phyloP scores from a whole-genome alignment of 2,888 invertebrate genomes.

The Metopia argyrocephala region DNA sequence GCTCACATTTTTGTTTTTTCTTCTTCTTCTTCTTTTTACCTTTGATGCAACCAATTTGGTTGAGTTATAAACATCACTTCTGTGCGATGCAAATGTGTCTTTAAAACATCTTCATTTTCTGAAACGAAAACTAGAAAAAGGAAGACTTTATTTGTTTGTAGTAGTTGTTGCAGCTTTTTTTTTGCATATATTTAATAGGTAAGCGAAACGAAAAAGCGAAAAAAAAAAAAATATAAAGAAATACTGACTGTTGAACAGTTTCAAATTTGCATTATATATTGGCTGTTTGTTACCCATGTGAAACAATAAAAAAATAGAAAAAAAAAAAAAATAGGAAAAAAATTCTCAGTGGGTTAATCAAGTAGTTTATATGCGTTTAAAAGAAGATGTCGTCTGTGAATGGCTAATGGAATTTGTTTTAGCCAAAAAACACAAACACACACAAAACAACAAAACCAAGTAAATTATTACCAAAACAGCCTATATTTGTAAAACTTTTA shows the following conservation, averaged over 20 bases:
- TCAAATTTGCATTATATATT: constrained; percentile 49
- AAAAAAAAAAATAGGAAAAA: too few relatives aligned
- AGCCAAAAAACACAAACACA: background rate
- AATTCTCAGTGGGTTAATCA: constrained; percentile 64
- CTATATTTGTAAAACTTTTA: constrained; percentile 1
- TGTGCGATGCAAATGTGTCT: constrained; percentile 40
- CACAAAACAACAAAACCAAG: background rate
- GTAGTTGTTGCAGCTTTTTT: background rate
- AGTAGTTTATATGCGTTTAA: constrained; percentile 63
- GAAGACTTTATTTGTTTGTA: constrained; percentile 3
- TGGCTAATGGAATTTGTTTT: constrained; percentile 11
- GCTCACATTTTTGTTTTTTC: background rate
- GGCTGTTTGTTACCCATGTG: constrained; percentile 50
- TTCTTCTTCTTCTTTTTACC: background rate
- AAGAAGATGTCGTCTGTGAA: constrained; percentile 31
- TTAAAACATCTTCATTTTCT: constrained; percentile 57
- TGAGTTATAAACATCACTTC: constrained; percentile 59
- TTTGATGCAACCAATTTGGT: constrained; percentile 44
- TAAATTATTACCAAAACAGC: constrained; percentile 31
- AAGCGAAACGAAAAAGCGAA: background rate
- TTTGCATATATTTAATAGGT: background rate
- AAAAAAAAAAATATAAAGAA: too few relatives aligned
- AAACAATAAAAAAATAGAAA: constrained; percentile 24
- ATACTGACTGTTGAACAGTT: constrained; percentile 5
- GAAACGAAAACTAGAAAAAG: constrained; percentile 19